These are phyloP conservation scores for Xanthostigma xanthostigma DNA, from an alignment of 2,888 invertebrate species.

Conservation along the genomic window DNA sequence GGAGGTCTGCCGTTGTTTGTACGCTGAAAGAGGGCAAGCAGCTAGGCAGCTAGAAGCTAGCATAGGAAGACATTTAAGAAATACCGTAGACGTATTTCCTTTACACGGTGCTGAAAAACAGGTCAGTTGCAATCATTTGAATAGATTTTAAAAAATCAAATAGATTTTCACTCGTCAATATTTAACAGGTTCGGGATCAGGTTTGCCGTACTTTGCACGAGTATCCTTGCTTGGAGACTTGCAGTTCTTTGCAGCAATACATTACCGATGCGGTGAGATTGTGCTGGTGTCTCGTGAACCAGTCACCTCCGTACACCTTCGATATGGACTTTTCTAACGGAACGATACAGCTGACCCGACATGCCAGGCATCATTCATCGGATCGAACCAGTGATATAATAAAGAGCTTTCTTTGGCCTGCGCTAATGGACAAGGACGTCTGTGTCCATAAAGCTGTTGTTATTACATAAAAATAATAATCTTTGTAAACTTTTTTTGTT, in stretches of 20 bases:
- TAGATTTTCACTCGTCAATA: neutral
- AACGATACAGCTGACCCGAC: slow-evolving; percentile 49
- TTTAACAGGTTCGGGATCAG: slow-evolving; percentile 4
- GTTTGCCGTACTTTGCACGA: slow-evolving; percentile 83
- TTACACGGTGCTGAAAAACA: slow-evolving; percentile 51
- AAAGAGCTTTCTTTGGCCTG: slow-evolving; percentile 76
- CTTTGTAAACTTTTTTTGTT: no score
- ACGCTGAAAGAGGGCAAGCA: slow-evolving; percentile 24
- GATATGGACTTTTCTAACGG: slow-evolving; percentile 56
- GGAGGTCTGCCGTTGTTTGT: slow-evolving; percentile 44
- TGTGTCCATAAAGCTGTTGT: slow-evolving; percentile 79
- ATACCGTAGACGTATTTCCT: slow-evolving; percentile 55
- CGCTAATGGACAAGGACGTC: slow-evolving; percentile 57
- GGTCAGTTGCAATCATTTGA: slow-evolving; percentile 27
- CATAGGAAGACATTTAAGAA: slow-evolving; percentile 48
- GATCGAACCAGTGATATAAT: slow-evolving; percentile 61
- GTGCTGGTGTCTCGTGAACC: slow-evolving; percentile 77
- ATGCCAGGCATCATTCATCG: slow-evolving; percentile 64
- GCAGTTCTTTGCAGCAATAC: slow-evolving; percentile 62
- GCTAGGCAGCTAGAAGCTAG: slow-evolving; percentile 37
- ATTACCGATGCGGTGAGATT: slow-evolving; percentile 68
- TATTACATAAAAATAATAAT: slow-evolving; percentile 42
- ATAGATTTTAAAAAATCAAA: neutral
- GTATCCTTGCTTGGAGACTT: slow-evolving; percentile 75
- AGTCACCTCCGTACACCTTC: slow-evolving; percentile 47